These are phyloP conservation scores for Cheirogaleus major DNA, from an alignment of 2,797 vertebrate genomes.

Conservation along the genomic window DNA sequence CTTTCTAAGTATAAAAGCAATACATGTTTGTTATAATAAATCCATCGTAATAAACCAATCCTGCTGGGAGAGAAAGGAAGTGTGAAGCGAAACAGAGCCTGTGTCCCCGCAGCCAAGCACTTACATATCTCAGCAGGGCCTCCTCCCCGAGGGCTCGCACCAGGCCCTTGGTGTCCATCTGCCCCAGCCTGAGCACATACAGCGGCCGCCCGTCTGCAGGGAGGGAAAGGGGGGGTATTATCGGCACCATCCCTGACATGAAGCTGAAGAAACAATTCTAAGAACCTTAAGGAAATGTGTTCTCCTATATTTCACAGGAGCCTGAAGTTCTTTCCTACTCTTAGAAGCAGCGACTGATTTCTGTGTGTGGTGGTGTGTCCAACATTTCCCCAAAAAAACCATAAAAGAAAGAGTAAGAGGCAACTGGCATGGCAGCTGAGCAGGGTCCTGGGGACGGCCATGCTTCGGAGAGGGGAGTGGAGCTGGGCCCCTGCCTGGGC, in stretches of 20 bases:
- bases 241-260: rapidly evolving
- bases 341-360: neutral
- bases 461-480: rapidly evolving
- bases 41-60: rapidly evolving
- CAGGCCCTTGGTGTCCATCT: slow-evolving; percentile 99
- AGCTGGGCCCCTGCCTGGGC: rapidly evolving
- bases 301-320: rapidly evolving
- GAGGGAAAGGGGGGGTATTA: neutral
- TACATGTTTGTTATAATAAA: rapidly evolving
- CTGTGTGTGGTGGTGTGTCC: rapidly evolving
- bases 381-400: neutral
- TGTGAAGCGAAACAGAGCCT: neutral
- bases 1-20: neutral
- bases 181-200: slow-evolving; percentile 96
- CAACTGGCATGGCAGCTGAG: neutral
- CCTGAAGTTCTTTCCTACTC: neutral
- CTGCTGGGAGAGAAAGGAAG: neutral
- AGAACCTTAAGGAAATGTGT: rapidly evolving
- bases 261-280: neutral
- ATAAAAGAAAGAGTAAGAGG: neutral
- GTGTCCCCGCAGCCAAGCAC: slow-evolving; percentile 62
- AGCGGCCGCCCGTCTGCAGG: slow-evolving; percentile 94
- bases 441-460: neutral
- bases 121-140: slow-evolving; percentile 96
- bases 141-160: slow-evolving; percentile 98